Percentiles rank a stretch among this genome's conserved stretches.
Conservation (phyloP, 2,888 invertebrate species). For the Apocheima hispidaria region DNA sequence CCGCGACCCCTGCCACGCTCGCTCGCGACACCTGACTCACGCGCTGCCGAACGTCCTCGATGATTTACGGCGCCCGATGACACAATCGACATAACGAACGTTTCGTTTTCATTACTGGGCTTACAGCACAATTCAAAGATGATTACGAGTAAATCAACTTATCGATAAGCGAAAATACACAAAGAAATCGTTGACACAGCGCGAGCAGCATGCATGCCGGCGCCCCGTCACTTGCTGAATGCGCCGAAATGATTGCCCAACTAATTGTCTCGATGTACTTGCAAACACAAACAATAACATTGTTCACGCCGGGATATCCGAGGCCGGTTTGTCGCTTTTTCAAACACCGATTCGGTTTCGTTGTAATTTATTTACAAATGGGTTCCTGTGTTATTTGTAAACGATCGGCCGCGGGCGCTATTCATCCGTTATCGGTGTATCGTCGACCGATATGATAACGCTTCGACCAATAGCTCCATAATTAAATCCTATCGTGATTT, state of each 20-base stretch:
- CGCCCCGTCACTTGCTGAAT: constrained; percentile 67
- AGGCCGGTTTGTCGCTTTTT: constrained; percentile 61
- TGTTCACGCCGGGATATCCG: constrained; percentile 60
- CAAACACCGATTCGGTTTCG: constrained; percentile 61
- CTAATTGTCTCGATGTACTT: constrained; percentile 66
- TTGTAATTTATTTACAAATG: constrained; percentile 67
- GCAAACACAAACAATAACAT: constrained; percentile 72
- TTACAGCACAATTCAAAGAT: constrained; percentile 55
- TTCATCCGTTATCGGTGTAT: constrained; percentile 55
- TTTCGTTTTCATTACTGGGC: constrained; percentile 56
- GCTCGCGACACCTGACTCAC: constrained; percentile 76
- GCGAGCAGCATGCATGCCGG: constrained; percentile 37
- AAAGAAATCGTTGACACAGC: constrained; percentile 66
- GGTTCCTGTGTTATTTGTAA: constrained; percentile 57
- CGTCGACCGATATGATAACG: constrained; percentile 50
- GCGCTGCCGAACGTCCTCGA: constrained; percentile 54
- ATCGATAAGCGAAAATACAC: constrained; percentile 59
- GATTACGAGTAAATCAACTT: constrained; percentile 60
- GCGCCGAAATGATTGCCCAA: constrained; percentile 75
- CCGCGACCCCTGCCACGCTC: constrained; percentile 65
- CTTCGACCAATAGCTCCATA: constrained; percentile 45
- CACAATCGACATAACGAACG: constrained; percentile 46
- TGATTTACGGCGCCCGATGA: constrained; percentile 52
- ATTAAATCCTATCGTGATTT: constrained; percentile 48
- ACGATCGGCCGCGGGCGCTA: constrained; percentile 47